Percentiles rank a stretch among this genome's conserved stretches.
Conservation (phyloP, 2,888 invertebrate genomes). For the Melieria picta region DNA sequence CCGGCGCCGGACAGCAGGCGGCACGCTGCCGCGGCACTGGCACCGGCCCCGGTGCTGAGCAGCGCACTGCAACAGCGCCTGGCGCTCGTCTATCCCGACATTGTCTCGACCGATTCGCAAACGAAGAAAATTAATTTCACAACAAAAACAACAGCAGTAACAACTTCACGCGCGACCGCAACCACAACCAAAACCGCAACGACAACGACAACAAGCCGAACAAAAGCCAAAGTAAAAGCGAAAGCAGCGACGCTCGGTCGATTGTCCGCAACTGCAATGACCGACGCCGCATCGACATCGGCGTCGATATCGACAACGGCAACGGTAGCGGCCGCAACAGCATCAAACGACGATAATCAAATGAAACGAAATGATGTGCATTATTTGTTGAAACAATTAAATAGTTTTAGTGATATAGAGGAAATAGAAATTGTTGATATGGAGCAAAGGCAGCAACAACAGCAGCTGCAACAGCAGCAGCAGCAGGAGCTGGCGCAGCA, state of each 20-base stretch:
- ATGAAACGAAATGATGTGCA: conserved; percentile 67
- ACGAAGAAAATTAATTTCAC: conserved; percentile 46
- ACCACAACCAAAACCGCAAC: conserved; percentile 31
- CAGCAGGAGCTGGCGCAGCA: conserved; percentile 37
- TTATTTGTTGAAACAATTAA: conserved; percentile 68
- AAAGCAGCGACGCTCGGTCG: conserved; percentile 18
- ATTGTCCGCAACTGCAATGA: conserved; percentile 39
- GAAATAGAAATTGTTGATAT: conserved; percentile 68
- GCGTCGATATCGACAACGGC: conserved; percentile 41
- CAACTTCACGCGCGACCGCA: conserved; percentile 37
- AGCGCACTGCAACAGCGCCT: conserved; percentile 54
- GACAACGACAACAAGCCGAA: conserved; percentile 23
- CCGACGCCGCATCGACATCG: conserved; percentile 43
- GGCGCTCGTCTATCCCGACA: conserved; percentile 54
- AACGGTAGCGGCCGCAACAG: conserved; percentile 42
- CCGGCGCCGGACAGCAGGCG: conserved; percentile 29
- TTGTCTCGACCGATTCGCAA: conserved; percentile 39
- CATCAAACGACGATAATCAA: conserved; percentile 60
- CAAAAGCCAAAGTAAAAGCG: conserved; percentile 33
- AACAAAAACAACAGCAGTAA: conserved; percentile 46
- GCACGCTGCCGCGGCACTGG: conserved; percentile 36
- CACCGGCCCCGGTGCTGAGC: conserved; percentile 44
- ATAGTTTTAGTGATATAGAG: conserved; percentile 68
- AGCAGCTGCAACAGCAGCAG: conserved; percentile 39
- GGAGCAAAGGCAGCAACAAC: conserved; percentile 59